Evolutionary conservation across 2,797 vertebrate genomes (phyloP), one percentile per base, ranked within the genome.

Genomic region (Limosa lapponica): DNA sequence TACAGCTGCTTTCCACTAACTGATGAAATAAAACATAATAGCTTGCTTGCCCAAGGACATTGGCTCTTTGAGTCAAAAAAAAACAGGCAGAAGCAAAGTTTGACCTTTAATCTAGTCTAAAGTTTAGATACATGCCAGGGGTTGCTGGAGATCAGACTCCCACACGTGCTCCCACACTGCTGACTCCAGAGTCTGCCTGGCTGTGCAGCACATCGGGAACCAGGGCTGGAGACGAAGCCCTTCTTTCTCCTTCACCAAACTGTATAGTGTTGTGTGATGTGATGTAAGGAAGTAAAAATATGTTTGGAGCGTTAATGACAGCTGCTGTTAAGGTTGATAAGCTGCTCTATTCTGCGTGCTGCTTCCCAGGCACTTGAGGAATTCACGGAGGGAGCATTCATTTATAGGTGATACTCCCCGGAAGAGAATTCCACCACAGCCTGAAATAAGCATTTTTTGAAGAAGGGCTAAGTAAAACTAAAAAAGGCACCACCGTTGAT

Each of bases 1-100:
- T 84, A 93, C 88, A 94, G 85, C 95, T 95, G 95, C 90, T 95
- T 97, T 89, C 83, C 83, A 92, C 90, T 61, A 85, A 61, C 73
- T 9, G 64, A 70, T 89, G 81, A 94, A 95, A 93, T 80, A 89
- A 93, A 91, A 59, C 28, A 64, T 82, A 95, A 84, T 87, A 57
- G 48, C 70, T 80, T 59, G 52, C 57, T 61, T 73, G 86, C 85
- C 81, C 3, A 24, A 89, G 88, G 90, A 89, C 64, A 28, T 36
- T 73, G 36, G n/a, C 55, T 87, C 51, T 89, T 73, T 2, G 3
- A 89, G 64, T 77, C 18, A 78, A 90, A 93, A 89, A 82, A 52
- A 34, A 24, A 55, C 39, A 86, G 70, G 44, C 80, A 93, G 89
- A 70, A 91, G 46, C 22, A 64, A 87, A 80, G 70, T 71, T 10